phyloP scores from a whole-genome alignment of 2,113 vertebrate species.

The Lanius ludovicianus region DNA sequence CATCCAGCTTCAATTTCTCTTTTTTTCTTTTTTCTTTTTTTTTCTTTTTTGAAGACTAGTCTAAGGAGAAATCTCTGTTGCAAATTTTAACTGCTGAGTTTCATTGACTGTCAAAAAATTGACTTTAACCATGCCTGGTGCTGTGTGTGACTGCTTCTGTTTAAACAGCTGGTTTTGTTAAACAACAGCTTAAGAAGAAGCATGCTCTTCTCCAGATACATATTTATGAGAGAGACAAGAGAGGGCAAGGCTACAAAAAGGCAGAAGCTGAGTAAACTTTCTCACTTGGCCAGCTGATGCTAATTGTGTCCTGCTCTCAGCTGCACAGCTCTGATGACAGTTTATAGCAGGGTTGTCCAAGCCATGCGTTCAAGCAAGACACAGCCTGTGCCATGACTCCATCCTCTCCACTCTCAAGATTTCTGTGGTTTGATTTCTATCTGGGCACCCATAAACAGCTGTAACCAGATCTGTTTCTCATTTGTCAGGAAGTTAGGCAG shows the following conservation, averaged over 20 bases:
- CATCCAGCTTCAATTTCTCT: neutral
- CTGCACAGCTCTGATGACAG: neutral
- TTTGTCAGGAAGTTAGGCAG: neutral
- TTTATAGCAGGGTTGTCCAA: neutral
- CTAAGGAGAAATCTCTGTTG: neutral
- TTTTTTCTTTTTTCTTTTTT: too few species aligned
- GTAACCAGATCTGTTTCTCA: neutral
- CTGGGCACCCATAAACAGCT: slow-evolving; percentile 34
- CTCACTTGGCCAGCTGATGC: slow-evolving; percentile 39
- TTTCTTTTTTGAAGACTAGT: neutral
- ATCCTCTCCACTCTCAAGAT: neutral
- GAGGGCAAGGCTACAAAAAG: neutral
- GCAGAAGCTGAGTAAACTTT: slow-evolving; percentile 56
- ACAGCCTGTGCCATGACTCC: neutral
- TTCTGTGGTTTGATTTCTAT: slow-evolving; percentile 39
- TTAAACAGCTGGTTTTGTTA: slow-evolving; percentile 59
- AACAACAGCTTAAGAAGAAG: neutral
- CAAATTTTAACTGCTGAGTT: neutral
- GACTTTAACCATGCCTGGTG: neutral
- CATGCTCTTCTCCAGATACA: neutral
- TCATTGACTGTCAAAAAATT: neutral
- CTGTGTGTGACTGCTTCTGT: slow-evolving; percentile 6
- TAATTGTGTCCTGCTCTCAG: slow-evolving; percentile 10
- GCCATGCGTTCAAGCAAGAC: accelerated
- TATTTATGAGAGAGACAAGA: slow-evolving; percentile 30